Evolutionary conservation across 2,797 vertebrate species (phyloP), one percentile per base, ranked within the genome.

Genomic region (Lithobates pipiens): DNA sequence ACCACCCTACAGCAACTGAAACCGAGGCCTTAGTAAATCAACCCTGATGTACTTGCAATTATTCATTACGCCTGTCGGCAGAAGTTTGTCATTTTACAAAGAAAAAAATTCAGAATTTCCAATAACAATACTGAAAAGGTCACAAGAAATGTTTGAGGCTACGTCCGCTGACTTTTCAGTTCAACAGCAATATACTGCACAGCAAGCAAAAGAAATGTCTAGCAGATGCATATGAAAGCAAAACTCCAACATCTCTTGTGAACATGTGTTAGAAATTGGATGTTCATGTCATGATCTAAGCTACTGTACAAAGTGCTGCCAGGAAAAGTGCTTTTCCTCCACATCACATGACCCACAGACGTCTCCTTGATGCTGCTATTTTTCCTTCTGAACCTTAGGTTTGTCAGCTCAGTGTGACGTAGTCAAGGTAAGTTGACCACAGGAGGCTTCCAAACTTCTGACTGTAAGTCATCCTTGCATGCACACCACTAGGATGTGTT

Each of bases 161-260:
- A 57, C 7, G 32, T 71, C 23, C 71, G 67, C 70, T 80, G 77
- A 57, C 67, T 71, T 69, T 80, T 36, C 29, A 34, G 13, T 34
- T 36, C 27, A 23, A 23, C 54, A 11, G 54, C 54, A 61, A 61
- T 61, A 7, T 23, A 6, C 54, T 61, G 54, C 54, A 61, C 54
- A 61, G 7, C 54, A 61, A 61, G 54, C 10, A 61, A 2, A 61
- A 54, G 13, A 54, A 54, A 54, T 5, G 50, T 54, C 13, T 54
- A 54, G 50, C 50, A 16, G 13, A 18, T 54, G 16, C 50, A 54
- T 5, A 54, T 18, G 13, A 54, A 54, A 54, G 50, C 16, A 54
- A 54, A 16, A 54, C 50, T 18, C 16, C 16, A 54, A 4, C 3
- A 18, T 54, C 15, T 15, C 16, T 2, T 54, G 50, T 54, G 50